phyloP scores from a whole-genome alignment of 2,797 vertebrate species.

The Paramormyrops hopkinsi region DNA sequence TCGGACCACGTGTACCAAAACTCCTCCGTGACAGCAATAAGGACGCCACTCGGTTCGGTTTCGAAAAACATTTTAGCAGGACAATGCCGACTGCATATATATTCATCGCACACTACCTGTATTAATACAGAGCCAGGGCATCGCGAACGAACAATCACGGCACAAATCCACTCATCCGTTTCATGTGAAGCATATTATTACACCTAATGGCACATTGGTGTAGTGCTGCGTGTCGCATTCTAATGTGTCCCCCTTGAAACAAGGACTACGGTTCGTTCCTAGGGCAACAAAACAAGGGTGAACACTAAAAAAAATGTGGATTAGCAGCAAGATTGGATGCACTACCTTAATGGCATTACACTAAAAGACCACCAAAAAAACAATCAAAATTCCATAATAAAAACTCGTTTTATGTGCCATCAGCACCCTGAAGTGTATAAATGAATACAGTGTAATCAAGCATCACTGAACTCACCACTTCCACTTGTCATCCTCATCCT shows the following conservation, averaged over 20 bases:
- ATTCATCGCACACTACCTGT: constrained; percentile 28
- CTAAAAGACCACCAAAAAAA: background rate
- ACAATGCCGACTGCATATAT: constrained; percentile 19
- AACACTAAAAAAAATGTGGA: background rate
- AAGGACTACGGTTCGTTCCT: background rate
- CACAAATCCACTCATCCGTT: background rate
- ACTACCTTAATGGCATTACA: background rate
- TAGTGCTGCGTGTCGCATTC: background rate
- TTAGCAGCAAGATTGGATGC: background rate
- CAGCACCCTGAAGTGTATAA: background rate
- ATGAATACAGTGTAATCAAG: background rate
- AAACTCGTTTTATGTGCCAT: background rate
- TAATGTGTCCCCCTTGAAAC: constrained; percentile 22
- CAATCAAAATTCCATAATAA: background rate
- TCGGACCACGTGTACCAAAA: background rate
- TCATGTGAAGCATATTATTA: background rate
- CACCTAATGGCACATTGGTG: background rate
- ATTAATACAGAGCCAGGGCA: background rate
- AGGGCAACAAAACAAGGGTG: background rate
- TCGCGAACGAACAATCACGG: background rate
- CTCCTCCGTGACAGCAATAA: constrained; percentile 7
- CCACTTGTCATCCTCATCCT: constrained; percentile 21
- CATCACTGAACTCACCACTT: constrained; percentile 19
- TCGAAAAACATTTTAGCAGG: constrained; percentile 15
- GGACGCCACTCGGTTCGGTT: background rate